Percentiles rank a stretch among this genome's conserved stretches.
Evolutionary conservation across 2,797 vertebrate genomes (phyloP).

Genomic region (Tamandua tetradactyla): DNA sequence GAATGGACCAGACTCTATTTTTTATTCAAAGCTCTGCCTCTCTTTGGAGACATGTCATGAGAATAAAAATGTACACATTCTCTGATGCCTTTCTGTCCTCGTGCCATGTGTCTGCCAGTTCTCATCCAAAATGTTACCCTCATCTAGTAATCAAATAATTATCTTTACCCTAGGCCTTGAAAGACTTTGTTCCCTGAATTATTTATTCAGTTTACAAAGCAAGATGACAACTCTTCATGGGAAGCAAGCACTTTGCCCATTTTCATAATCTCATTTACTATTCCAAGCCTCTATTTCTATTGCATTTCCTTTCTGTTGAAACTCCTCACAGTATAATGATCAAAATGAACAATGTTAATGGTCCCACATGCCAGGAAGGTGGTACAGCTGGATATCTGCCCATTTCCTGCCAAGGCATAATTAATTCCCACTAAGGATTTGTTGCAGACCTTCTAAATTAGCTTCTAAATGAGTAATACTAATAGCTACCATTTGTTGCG

Average conservation of each 20-base stretch:
- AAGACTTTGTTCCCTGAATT: slow-evolving; percentile 30
- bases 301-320: slow-evolving; percentile 41
- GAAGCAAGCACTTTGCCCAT: slow-evolving; percentile 4
- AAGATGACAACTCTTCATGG: background rate
- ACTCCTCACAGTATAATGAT: slow-evolving; percentile 45
- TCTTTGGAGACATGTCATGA: background rate
- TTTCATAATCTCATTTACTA: slow-evolving; percentile 27
- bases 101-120: fast-evolving
- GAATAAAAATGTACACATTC: background rate
- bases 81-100: background rate
- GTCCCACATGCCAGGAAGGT: slow-evolving; percentile 47
- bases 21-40: background rate
- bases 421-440: slow-evolving; percentile 59
- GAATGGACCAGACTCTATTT: background rate
- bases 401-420: slow-evolving; percentile 55
- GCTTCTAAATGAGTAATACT: slow-evolving; percentile 47
- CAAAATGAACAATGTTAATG: slow-evolving; percentile 43
- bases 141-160: slow-evolving; percentile 14
- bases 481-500: slow-evolving; percentile 41
- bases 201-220: slow-evolving; percentile 38
- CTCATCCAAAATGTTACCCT: slow-evolving; percentile 11
- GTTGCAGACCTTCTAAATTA: slow-evolving; percentile 59
- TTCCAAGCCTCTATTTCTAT: slow-evolving; percentile 23
- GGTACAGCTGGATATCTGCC: slow-evolving; percentile 27
- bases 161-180: background rate